Evolutionary conservation across 1,140 invertebrate species (phyloP), one percentile per base, ranked within the genome.

Genomic region (Ceratina calcarata): DNA sequence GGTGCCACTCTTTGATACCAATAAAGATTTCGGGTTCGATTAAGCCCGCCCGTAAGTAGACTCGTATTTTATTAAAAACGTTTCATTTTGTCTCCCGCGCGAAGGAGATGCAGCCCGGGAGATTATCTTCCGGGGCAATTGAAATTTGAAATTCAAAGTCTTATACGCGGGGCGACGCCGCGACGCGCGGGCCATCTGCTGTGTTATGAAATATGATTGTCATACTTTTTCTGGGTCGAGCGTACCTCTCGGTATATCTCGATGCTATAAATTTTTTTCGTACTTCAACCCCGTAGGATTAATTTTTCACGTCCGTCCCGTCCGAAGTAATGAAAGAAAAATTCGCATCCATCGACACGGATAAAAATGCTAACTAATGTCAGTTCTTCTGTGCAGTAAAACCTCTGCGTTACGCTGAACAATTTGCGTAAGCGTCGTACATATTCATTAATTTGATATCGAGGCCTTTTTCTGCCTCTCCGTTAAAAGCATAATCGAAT

Each of bases 401-500:
- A 32, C 27, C 27, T 32, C 2, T 32, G 27, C 27, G 27, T 32
- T 32, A 32, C 27, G 27, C 27, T 32, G 27, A 32, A 4, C 27
- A 32, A 32, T 32, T 32, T 32, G 27, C 27, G 27, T 32, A 32
- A 45, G 37, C 37, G 7, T 45, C 37, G 37, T 45, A 45, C 37
- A 45, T 45, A 10, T 45, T 45, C 37, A 45, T 45, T 45, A 45
- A 45, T 45, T 45, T 45, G 37, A 45, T 45, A 10, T 45, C 37
- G 37, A 24, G 20, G 49, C 49, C 1, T 13, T 20, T 37, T 15
- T 57, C 53, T 45, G 32, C 12, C 49, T 45, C 68, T 55, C 45
- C 62, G 62, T 64, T 32, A 64, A 74, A 53, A 32, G 64, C 71
- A 74, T 64, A 74, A 74, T 65, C 45, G 60, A 74, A 74, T 64